Base-by-base conservation (phyloP, 2,113 vertebrate genomes). In the Nannospalax galili region DNA sequence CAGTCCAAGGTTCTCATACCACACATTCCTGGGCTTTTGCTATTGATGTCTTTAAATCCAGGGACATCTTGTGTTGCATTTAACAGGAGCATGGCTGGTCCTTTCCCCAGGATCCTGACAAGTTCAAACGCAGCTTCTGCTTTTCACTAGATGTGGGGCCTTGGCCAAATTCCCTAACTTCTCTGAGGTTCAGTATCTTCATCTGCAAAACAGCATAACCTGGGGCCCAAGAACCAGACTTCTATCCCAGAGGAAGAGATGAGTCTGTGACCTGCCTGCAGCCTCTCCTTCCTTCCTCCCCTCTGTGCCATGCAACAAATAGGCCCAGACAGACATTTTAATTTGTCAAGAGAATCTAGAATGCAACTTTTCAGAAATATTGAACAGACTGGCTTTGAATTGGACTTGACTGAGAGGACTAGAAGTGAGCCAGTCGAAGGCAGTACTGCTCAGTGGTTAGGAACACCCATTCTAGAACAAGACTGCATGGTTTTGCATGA, bases 241-340 rank as follows among this genome's bases (percentile, higher is more conserved):
- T 0, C 20, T 4, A 2, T 72, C 28, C 80, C 45, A 42, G 30
- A 10, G 15, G 52, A 60, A 12, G 0, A 10, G 8, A 20, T 30
- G 40, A 24, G 0, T 7, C 52, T 74, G 9, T 10, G 28, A 22
- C 24, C 14, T 0, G 0, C 16, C 48, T 1, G 4, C 35, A 58
- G 3, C 67, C 72, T 87, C 20, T 35, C 78, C 26, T 84, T 24
- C 1, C 7, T 42, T 48, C 5, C 28, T 22, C 30, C 37, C 30
- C 2, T 1, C 1, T 3, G 35, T 30, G 19, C 24, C 15, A 1
- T 45, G 22, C 11, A 45, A 30, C 82, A 73, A 90, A 40, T 5
- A 78, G 19, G 2, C 32, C 4, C 3, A 58, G 37, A 24, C 28
- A 65, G 60, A 48, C 2, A 84, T 20, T 73, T 45, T 28, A 35